These are phyloP conservation scores for Helleia helle DNA, from an alignment of 2,888 invertebrate genomes.

Conservation along the genomic window DNA sequence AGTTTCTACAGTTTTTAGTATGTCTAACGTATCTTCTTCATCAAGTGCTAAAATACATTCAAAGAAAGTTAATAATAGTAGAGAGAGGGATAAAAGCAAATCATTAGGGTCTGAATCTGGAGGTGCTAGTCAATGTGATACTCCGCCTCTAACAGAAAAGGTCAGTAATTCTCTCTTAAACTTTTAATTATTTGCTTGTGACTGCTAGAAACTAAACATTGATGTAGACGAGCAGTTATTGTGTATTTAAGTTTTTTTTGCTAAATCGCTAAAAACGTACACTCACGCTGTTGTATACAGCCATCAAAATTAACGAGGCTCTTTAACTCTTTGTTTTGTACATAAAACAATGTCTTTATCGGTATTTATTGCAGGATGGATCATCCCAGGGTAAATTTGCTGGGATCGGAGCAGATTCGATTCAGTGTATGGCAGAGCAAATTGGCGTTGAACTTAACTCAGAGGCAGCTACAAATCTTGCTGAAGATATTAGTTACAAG, in stretches of 20 bases:
- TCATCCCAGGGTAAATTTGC: conserved; percentile 65
- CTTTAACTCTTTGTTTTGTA: no score
- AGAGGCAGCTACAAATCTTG: conserved; percentile 58
- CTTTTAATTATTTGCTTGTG: no score
- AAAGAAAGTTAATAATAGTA: conserved; percentile 45
- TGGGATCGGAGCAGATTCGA: conserved; percentile 57
- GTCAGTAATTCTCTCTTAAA: conserved; percentile 36
- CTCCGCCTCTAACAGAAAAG: conserved; percentile 61
- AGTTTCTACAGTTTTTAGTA: conserved; percentile 23
- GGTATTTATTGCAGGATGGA: conserved; percentile 45
- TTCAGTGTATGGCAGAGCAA: conserved; percentile 63
- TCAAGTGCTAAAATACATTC: conserved; percentile 50
- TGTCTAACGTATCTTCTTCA: conserved; percentile 45
- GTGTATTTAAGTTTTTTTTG: no score
- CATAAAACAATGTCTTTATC: no score
- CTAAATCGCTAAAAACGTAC: no score
- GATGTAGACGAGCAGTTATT: no score
- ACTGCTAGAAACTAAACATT: no score
- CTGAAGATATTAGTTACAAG: conserved; percentile 70
- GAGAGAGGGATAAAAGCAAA: conserved; percentile 60
- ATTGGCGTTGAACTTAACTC: conserved; percentile 46
- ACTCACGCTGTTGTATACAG: no score
- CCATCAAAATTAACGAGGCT: no score
- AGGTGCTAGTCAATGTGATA: conserved; percentile 65
- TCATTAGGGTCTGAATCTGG: conserved; percentile 59